phyloP scores from a whole-genome alignment of 1,140 invertebrate species.

The Cotesia vestalis region DNA sequence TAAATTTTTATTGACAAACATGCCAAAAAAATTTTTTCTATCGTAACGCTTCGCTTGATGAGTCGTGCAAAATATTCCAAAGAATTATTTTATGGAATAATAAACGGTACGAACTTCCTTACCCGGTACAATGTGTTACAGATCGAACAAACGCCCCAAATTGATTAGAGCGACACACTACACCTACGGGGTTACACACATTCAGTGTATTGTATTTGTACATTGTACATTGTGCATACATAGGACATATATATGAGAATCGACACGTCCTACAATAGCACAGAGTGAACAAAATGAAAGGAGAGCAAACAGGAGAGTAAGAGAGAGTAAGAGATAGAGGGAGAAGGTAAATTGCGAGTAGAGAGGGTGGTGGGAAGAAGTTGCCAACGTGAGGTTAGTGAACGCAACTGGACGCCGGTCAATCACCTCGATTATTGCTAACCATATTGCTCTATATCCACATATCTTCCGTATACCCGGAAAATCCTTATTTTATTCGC shows the following conservation, averaged over 20 bases:
- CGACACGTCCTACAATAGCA: constrained; percentile 12
- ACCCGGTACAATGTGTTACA: too few relatives aligned
- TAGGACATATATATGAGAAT: background rate
- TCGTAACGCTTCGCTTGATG: too few relatives aligned
- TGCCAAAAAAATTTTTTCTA: too few relatives aligned
- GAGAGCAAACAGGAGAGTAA: constrained; percentile 9
- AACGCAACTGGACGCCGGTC: constrained; percentile 66
- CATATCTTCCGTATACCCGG: background rate
- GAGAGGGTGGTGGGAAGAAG: constrained; percentile 38
- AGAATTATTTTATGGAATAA: too few relatives aligned
- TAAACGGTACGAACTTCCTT: too few relatives aligned
- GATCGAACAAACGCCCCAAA: too few relatives aligned
- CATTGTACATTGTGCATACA: background rate
- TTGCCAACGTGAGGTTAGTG: constrained; percentile 55
- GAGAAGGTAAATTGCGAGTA: constrained; percentile 19
- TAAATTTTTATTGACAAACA: too few relatives aligned
- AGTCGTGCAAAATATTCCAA: too few relatives aligned
- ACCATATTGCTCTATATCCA: constrained; percentile 65
- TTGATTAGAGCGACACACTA: constrained; percentile 3
- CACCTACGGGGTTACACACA: background rate
- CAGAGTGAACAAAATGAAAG: constrained; percentile 10
- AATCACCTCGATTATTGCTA: constrained; percentile 58
- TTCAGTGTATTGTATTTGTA: too few relatives aligned
- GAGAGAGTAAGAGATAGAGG: constrained; percentile 10
- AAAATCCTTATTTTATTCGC: constrained; percentile 13